Evolutionary conservation across 2,888 invertebrate genomes (phyloP).

Genomic region (Trissonchulus sp.): DNA sequence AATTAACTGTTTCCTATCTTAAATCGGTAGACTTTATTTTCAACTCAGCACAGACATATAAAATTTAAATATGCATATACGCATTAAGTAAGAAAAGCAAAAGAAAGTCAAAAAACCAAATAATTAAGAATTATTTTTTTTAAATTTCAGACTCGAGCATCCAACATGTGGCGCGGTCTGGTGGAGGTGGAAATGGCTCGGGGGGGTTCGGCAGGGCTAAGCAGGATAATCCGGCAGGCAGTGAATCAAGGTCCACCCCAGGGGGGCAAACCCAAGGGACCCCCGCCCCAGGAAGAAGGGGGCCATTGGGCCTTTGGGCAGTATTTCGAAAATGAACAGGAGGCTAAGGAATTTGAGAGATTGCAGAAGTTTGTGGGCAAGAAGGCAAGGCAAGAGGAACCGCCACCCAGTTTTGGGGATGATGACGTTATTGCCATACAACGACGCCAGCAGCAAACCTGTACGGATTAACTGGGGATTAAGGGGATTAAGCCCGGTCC

Average conservation of each 20-base stretch:
- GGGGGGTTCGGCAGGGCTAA: background rate
- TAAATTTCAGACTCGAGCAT: conserved; percentile 7
- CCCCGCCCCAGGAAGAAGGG: background rate
- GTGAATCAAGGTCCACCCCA: background rate
- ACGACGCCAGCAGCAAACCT: too few species aligned
- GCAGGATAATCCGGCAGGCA: background rate
- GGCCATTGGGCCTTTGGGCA: conserved; percentile 21
- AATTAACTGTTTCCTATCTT: too few species aligned
- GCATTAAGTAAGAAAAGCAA: too few species aligned
- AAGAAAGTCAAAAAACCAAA: too few species aligned
- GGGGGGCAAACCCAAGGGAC: background rate
- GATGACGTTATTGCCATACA: too few species aligned
- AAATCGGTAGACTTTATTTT: too few species aligned
- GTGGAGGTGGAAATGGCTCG: conserved; percentile 12
- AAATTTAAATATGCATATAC: too few species aligned
- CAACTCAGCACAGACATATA: too few species aligned
- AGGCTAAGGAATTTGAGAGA: conserved; percentile 17
- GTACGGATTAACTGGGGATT: too few species aligned
- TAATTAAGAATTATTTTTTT: too few species aligned
- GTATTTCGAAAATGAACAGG: conserved; percentile 6
- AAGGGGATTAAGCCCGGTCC: too few species aligned
- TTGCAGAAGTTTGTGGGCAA: background rate
- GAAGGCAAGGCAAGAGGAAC: conserved; percentile 3
- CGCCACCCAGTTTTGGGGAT: too few species aligned
- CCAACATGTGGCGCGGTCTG: conserved; percentile 9